Evolutionary conservation across 2,797 vertebrate species (phyloP), one percentile per base, ranked within the genome.

Genomic region (Diplodus puntazzo): DNA sequence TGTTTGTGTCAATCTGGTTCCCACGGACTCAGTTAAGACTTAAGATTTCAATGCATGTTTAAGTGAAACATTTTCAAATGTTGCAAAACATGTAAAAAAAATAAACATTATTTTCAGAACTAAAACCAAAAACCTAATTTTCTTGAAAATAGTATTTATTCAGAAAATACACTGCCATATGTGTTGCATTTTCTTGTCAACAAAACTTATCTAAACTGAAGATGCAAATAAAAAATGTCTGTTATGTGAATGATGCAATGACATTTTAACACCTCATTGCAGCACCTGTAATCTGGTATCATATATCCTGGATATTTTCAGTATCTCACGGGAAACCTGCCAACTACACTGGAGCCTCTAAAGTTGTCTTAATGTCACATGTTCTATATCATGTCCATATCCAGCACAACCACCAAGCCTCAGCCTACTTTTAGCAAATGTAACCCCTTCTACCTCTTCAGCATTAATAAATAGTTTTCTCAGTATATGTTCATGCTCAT

Each of bases 1-100:
- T 57, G 59, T 46, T 64, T 64, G 30, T 43, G 73, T 21, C 9
- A 13, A 5, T 48, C 17, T 43, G 2, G 39, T 73, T 82, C 69
- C 53, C 69, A 69, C 21, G 0, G 21, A 14, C 20, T 2, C 30
- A n/a, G 11, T 21, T 57, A 21, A 42, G 12, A n/a, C n/a, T 10
- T 2, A 42, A n/a, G 10, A 25, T 50, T 25, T 66, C 62, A 27
- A 16, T 16, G 13, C 5, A 18, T 20, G 8, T n/a, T 30, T 23
- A 25, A 25, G 23, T 3, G 0, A 10, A 18, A 3, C 49, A 17
- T 7, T 3, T n/a, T 49, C 0, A 25, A 59, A 43, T 45, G 30
- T 27, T n/a, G 17, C n/a, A 39, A 46, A 55, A 17, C 30, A 27
- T 27, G 27, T 27, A 27, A 27, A 27, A 25, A 27, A 27, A 27